Evolutionary conservation across 2,888 invertebrate genomes (phyloP).

Genomic region (Balanococcus diminutus): DNA sequence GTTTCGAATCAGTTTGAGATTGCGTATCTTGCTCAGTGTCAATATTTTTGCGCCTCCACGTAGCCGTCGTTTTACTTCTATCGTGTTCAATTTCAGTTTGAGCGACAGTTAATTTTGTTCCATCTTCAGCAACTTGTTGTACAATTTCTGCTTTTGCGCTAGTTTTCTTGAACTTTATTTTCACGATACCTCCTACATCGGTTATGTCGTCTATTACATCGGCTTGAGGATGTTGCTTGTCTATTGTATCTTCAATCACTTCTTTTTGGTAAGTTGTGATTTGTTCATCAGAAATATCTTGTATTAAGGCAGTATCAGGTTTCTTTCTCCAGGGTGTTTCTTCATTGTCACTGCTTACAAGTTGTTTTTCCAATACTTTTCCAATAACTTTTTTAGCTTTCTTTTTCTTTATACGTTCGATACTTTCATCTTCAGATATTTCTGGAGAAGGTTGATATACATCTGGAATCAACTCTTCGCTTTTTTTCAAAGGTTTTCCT

Average conservation of each 20-base stretch:
- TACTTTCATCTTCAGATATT: not conserved
- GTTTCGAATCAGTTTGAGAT: not conserved
- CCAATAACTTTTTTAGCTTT: constrained; percentile 56
- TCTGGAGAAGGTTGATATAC: not conserved
- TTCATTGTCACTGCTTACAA: not conserved
- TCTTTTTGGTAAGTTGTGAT: constrained; percentile 21
- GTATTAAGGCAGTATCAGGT: not conserved
- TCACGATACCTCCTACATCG: constrained; percentile 11
- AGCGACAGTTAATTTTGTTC: not conserved
- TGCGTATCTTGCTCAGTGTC: not conserved
- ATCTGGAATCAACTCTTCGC: not conserved
- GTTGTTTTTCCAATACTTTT: constrained; percentile 50
- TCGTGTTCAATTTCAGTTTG: not conserved
- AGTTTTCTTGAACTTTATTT: constrained; percentile 19
- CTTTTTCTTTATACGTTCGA: constrained; percentile 27
- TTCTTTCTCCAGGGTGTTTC: constrained; percentile 14
- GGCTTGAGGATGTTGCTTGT: not conserved
- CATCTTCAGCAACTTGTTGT: not conserved
- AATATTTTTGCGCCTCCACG: not conserved
- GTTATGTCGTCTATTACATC: not conserved
- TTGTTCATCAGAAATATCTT: not conserved
- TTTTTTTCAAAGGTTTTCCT: not conserved
- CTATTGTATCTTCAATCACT: not conserved
- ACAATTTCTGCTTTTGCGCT: not conserved
- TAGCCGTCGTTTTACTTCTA: not conserved